Conservation (phyloP, 2,888 invertebrate species). For the Crematogaster levior region DNA sequence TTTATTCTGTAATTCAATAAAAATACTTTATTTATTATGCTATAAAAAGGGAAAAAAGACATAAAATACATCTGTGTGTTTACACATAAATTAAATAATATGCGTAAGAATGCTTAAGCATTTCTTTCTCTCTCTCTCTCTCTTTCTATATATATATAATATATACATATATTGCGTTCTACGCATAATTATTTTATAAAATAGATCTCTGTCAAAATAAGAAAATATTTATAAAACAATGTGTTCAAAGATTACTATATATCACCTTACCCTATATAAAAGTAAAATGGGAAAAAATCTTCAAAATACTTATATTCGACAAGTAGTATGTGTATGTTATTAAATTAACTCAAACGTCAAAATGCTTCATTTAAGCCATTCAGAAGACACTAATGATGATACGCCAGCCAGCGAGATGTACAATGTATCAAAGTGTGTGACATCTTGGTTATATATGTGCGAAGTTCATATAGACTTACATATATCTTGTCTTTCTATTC, state of each 20-base stretch:
- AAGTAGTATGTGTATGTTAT: background rate
- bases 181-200: background rate
- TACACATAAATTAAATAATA: background rate
- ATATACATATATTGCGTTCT: background rate
- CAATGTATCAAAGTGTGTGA: slow-evolving; percentile 58
- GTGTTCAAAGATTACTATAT: background rate
- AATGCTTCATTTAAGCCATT: slow-evolving; percentile 26
- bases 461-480: slow-evolving; percentile 7
- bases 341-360: background rate
- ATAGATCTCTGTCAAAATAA: background rate
- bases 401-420: slow-evolving; percentile 11
- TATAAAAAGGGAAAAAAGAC: background rate
- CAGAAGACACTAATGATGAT: slow-evolving; percentile 35
- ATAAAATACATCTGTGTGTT: background rate
- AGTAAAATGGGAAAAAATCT: background rate
- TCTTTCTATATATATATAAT: too few relatives aligned
- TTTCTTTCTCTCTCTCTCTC: too few relatives aligned
- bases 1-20: background rate
- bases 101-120: background rate
- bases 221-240: slow-evolving; percentile 15
- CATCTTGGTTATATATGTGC: slow-evolving; percentile 28
- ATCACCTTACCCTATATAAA: background rate
- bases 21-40: background rate
- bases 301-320: background rate
- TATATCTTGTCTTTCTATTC: slow-evolving; percentile 63